A percentile compares a stretch with the other conserved stretches of the same genome.
Evolutionary conservation across 2,113 vertebrate genomes (phyloP).

Genomic region (Daphoenositta chrysoptera): DNA sequence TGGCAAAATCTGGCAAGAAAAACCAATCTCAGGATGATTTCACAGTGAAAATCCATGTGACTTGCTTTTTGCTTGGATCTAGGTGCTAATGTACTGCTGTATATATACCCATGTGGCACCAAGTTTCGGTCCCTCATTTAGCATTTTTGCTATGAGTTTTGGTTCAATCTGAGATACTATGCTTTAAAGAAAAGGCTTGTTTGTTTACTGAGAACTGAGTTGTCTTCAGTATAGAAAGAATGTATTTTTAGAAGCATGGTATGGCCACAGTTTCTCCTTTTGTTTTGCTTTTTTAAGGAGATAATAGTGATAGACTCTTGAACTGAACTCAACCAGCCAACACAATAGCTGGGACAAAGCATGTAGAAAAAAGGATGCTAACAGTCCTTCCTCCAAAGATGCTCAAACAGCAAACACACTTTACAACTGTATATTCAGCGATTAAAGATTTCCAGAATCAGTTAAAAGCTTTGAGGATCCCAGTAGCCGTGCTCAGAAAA

Average conservation of each 20-base stretch:
- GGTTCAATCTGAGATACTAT: background rate
- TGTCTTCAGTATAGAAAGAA: background rate
- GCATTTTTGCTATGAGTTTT: slow-evolving; percentile 1
- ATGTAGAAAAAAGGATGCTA: background rate
- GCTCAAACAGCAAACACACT: background rate
- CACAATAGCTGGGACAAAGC: background rate
- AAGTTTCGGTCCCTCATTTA: background rate
- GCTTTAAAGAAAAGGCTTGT: background rate
- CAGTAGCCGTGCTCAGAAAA: background rate
- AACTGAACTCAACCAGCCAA: background rate
- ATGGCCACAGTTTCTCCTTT: background rate
- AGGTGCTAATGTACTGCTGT: background rate
- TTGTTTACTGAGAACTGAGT: background rate
- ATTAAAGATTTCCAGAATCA: background rate
- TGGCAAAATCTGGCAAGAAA: slow-evolving; percentile 45
- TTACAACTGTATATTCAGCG: background rate
- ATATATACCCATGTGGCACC: background rate
- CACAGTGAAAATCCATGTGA: slow-evolving; percentile 41
- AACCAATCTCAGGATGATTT: slow-evolving; percentile 45
- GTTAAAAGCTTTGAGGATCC: background rate
- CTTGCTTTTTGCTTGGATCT: slow-evolving; percentile 33
- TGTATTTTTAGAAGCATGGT: background rate
- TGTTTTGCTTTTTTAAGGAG: background rate
- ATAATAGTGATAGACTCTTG: background rate
- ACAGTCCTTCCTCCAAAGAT: background rate